Base-by-base conservation (phyloP, 1,140 invertebrate species). In the Musca vetustissima region DNA sequence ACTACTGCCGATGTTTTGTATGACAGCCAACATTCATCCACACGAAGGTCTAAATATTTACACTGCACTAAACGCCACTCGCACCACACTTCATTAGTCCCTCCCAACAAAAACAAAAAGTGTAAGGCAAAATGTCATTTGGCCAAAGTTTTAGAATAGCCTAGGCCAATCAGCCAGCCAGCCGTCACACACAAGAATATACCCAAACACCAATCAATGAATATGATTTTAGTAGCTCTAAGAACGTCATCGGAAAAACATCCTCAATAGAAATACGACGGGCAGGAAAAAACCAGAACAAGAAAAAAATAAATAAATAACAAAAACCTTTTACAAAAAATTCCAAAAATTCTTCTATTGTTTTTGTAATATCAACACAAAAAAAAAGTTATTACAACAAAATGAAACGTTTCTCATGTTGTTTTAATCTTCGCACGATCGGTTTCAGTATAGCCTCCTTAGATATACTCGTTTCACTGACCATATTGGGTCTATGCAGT, bases 351-450 rank as follows among this genome's bases (percentile, higher is more conserved):
- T n/a, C n/a, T n/a, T n/a, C n/a, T n/a, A n/a, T n/a, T n/a, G n/a
- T n/a, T n/a, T n/a, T n/a, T n/a, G n/a, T n/a, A n/a, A n/a, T n/a
- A n/a, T n/a, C n/a, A n/a, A n/a, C n/a, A n/a, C n/a, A n/a, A n/a
- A n/a, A n/a, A n/a, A 49, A 11, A 49, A 49, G 2, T 7, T 15
- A 49, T 49, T n/a, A 49, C 15, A 57, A 57, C 1, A 59, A 59
- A 32, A 80, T 80, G 78, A 80, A 80, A 71, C 72, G 77, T n/a
- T 78, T 80, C 65, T 73, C 73, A 48, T 80, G 79, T 50, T 80
- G 79, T 50, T 73, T 80, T 21, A 80, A 73, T 70, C 65, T 80
- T 8, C 73, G 76, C 17, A 72, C 75, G 11, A 66, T 80, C 48
- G 78, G 76, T 19, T 66, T 80, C 14, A 68, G 75, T 69, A 78